phyloP scores from a whole-genome alignment of 92 coral and sea anemone species.

The Zoanthus solanderi region DNA sequence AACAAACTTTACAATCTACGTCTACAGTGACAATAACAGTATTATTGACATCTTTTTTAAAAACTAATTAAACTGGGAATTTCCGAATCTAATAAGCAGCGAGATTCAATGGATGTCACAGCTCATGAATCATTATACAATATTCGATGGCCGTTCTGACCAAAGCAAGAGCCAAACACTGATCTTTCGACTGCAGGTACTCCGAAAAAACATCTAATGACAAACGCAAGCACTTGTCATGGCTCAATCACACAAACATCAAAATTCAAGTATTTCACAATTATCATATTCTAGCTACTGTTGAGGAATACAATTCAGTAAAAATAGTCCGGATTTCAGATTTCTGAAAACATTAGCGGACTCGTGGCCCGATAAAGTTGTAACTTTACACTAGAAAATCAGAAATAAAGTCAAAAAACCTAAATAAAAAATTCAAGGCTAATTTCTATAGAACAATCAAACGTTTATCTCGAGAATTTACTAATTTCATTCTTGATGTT shows the following conservation, averaged over 20 bases:
- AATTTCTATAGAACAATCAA: not conserved
- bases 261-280: not conserved
- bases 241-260: not conserved
- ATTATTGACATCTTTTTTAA: not conserved
- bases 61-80: not conserved
- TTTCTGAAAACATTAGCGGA: not conserved
- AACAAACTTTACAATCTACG: not conserved
- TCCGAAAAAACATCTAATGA: no score
- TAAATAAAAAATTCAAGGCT: not conserved
- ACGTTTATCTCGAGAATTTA: not conserved
- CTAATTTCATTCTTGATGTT: not conserved
- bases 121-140: no score
- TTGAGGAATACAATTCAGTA: not conserved
- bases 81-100: not conserved
- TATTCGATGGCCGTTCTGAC: no score
- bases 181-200: no score
- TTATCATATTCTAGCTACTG: not conserved
- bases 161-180: no score
- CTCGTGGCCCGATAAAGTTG: not conserved
- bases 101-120: no score
- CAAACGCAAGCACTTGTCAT: no score
- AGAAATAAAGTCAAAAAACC: no score
- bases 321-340: not conserved
- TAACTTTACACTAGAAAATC: no score
- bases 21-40: not conserved